Evolutionary conservation across 2,113 vertebrate species (phyloP).

Genomic region (Leptocoma aspasia): DNA sequence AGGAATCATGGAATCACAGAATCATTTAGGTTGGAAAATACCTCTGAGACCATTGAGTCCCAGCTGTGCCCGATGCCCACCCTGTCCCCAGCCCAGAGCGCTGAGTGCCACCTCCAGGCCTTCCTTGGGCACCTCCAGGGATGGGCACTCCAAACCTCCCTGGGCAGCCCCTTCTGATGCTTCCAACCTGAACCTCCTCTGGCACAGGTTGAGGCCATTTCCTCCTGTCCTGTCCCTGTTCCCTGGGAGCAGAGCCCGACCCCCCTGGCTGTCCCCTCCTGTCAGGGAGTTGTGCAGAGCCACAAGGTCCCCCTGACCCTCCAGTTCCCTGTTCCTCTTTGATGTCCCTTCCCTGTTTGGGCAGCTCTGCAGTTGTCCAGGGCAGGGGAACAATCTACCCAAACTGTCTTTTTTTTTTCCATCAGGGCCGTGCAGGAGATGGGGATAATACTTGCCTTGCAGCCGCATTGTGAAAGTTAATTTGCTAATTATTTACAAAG

Average conservation of each 20-base stretch:
- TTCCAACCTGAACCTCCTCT: accelerated
- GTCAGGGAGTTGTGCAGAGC: not conserved
- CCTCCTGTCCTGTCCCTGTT: not conserved
- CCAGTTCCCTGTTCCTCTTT: not conserved
- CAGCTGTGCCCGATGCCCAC: accelerated
- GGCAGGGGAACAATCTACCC: not conserved
- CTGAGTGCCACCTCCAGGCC: accelerated
- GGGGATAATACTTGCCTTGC: not conserved
- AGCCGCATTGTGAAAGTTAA: not conserved
- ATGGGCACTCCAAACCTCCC: not conserved
- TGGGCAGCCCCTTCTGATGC: not conserved
- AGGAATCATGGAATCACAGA: not conserved
- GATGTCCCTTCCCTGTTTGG: not conserved
- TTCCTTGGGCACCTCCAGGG: not conserved
- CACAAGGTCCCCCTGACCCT: not conserved
- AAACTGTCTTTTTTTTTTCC: not conserved
- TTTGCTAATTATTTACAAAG: slow-evolving; percentile 49
- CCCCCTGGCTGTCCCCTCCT: not conserved
- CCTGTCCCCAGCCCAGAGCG: not conserved
- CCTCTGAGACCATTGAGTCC: accelerated
- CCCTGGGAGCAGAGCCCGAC: no score
- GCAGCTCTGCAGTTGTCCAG: not conserved
- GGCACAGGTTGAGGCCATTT: accelerated
- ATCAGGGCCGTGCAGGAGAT: not conserved
- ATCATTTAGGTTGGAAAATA: not conserved